These are phyloP conservation scores for Lepilemur septentrionalis DNA, from an alignment of 2,797 vertebrate genomes.

Conservation along the genomic window DNA sequence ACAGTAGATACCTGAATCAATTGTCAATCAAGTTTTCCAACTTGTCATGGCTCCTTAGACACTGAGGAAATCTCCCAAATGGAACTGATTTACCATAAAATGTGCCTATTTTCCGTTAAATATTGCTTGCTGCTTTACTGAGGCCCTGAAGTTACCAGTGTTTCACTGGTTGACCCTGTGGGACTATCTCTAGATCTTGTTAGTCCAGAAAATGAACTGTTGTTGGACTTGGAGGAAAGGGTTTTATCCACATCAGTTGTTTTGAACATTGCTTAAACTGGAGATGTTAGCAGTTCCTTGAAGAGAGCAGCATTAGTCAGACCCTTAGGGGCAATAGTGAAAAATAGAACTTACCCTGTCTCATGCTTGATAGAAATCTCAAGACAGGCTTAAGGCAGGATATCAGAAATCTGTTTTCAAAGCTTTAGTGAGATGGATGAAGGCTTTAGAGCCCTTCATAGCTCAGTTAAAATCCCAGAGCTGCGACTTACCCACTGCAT, in stretches of 20 bases:
- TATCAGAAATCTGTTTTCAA: neutral
- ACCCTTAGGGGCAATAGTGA: neutral
- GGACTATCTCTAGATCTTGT: constrained; percentile 1
- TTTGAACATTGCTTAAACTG: constrained; percentile 46
- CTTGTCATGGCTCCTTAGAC: neutral
- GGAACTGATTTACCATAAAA: constrained; percentile 58
- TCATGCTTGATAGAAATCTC: neutral
- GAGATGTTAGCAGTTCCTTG: neutral
- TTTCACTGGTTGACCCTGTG: neutral
- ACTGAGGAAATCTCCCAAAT: neutral
- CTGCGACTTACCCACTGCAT: neutral
- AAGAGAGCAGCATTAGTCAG: constrained; percentile 46
- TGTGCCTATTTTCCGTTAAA: constrained; percentile 19
- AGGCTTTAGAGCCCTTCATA: neutral
- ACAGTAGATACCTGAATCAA: neutral
- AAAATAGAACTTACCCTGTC: neutral
- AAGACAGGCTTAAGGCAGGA: neutral
- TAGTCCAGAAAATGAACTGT: neutral
- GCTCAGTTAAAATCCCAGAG: neutral
- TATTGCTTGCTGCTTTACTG: neutral
- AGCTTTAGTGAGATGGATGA: neutral
- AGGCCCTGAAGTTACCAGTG: neutral
- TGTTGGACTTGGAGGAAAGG: neutral
- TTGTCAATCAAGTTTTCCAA: neutral
- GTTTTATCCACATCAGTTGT: neutral